These are phyloP conservation scores for Chirona hameri DNA, from an alignment of 2,888 invertebrate genomes.

Conservation along the genomic window DNA sequence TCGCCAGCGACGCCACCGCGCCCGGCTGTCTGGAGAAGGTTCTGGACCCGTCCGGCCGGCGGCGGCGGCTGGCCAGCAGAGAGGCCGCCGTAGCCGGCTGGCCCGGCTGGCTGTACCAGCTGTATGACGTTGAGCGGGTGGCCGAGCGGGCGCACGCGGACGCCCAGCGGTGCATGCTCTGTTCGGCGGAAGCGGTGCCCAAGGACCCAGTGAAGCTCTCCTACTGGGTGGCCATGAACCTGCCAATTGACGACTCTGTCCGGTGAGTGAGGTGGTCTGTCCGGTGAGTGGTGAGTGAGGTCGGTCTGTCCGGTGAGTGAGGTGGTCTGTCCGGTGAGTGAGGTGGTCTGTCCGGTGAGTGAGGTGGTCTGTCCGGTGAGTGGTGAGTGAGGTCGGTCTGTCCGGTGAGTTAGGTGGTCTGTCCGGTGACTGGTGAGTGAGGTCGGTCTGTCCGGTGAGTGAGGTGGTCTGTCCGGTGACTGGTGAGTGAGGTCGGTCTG, in stretches of 20 bases:
- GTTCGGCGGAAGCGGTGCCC: slow-evolving; percentile 51
- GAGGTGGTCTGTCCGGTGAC: too few species aligned
- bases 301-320: too few species aligned
- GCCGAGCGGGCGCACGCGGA: slow-evolving; percentile 43
- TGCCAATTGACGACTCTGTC: slow-evolving; percentile 60
- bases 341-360: too few species aligned
- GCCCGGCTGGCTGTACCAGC: slow-evolving; percentile 64
- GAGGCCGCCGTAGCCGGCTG: slow-evolving; percentile 58
- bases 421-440: too few species aligned
- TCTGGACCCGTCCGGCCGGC: neutral
- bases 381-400: neutral
- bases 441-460: too few species aligned
- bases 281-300: too few species aligned
- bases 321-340: too few species aligned
- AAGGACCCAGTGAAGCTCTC: slow-evolving; percentile 65
- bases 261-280: neutral
- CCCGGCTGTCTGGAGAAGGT: too few species aligned
- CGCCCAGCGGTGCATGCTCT: slow-evolving; percentile 31
- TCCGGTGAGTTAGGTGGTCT: too few species aligned
- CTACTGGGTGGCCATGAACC: slow-evolving; percentile 75
- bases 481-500: too few species aligned
- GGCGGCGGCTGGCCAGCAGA: slow-evolving; percentile 34
- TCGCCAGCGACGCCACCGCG: too few species aligned
- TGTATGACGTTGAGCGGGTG: slow-evolving; percentile 56
- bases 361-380: too few species aligned